These are phyloP conservation scores for Agonopterix heracliana DNA, from an alignment of 2,888 invertebrate genomes.

Conservation along the genomic window DNA sequence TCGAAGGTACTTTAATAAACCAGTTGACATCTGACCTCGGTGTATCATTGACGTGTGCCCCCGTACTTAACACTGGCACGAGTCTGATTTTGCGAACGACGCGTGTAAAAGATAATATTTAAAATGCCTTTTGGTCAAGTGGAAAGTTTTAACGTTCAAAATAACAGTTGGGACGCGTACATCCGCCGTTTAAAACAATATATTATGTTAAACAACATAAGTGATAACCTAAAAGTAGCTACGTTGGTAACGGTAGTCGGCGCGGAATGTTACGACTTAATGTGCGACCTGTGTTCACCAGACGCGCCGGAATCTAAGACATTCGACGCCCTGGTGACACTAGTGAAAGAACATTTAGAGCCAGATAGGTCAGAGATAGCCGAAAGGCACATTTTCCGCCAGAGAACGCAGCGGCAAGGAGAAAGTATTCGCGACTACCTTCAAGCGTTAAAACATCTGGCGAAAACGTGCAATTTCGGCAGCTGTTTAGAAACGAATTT, in stretches of 20 bases:
- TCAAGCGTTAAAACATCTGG: slow-evolving; percentile 14
- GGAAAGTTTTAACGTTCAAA: too few relatives aligned
- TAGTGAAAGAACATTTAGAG: slow-evolving; percentile 11
- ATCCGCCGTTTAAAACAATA: slow-evolving; percentile 10
- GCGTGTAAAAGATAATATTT: too few relatives aligned
- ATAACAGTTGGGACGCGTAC: slow-evolving; percentile 6
- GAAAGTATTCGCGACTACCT: slow-evolving; percentile 12
- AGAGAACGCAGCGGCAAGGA: slow-evolving; percentile 6
- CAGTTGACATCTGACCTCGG: too few relatives aligned
- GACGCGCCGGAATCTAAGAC: too few relatives aligned
- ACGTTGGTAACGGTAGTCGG: slow-evolving; percentile 10
- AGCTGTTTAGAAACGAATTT: slow-evolving; percentile 13
- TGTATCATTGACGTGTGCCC: too few relatives aligned
- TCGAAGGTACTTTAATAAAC: too few relatives aligned
- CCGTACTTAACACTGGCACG: too few relatives aligned
- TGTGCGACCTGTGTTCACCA: too few relatives aligned
- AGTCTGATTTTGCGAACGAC: too few relatives aligned
- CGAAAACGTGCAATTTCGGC: slow-evolving; percentile 19
- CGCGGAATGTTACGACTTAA: slow-evolving; percentile 1
- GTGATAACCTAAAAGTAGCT: slow-evolving; percentile 1
- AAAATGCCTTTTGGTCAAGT: too few relatives aligned
- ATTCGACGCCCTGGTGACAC: too few relatives aligned
- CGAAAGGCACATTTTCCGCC: slow-evolving; percentile 12
- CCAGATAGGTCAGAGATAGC: slow-evolving; percentile 15
- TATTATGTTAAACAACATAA: slow-evolving; percentile 2